Evolutionary conservation across 2,888 invertebrate species (phyloP).

Genomic region (Amphipoea lucens): DNA sequence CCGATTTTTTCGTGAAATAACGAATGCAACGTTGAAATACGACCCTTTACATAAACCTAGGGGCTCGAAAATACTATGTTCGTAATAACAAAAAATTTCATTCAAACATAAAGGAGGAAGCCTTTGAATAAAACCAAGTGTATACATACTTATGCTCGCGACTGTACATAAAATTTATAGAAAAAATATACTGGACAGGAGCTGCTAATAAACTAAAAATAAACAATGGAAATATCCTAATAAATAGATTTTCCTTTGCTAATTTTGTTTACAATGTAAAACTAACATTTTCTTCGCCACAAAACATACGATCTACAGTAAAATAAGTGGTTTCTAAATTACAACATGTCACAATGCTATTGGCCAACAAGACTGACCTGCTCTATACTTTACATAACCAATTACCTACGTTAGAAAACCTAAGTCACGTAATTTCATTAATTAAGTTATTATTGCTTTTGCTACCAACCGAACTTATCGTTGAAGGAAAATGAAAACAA

Average conservation of each 20-base stretch:
- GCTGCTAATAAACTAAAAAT: background rate
- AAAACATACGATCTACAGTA: background rate
- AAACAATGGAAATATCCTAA: background rate
- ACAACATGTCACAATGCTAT: constrained; percentile 13
- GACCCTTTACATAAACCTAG: too few species aligned
- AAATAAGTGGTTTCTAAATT: constrained; percentile 10
- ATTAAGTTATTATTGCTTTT: constrained; percentile 59
- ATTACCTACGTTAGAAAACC: constrained; percentile 46
- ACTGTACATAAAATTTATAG: too few species aligned
- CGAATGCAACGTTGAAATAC: too few species aligned
- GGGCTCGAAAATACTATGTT: too few species aligned
- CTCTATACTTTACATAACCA: constrained; percentile 39
- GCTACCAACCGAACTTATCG: constrained; percentile 47
- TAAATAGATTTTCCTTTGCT: background rate
- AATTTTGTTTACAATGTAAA: background rate
- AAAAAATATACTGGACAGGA: background rate
- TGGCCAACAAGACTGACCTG: constrained; percentile 5
- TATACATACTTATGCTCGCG: too few species aligned
- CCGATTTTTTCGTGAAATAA: too few species aligned
- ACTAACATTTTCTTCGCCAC: background rate
- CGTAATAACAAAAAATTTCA: too few species aligned
- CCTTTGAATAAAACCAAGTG: too few species aligned
- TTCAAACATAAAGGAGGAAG: too few species aligned
- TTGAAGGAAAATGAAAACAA: constrained; percentile 63
- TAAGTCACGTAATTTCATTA: constrained; percentile 48